phyloP scores from a whole-genome alignment of 2,113 vertebrate species.

The Aepyceros melampus region DNA sequence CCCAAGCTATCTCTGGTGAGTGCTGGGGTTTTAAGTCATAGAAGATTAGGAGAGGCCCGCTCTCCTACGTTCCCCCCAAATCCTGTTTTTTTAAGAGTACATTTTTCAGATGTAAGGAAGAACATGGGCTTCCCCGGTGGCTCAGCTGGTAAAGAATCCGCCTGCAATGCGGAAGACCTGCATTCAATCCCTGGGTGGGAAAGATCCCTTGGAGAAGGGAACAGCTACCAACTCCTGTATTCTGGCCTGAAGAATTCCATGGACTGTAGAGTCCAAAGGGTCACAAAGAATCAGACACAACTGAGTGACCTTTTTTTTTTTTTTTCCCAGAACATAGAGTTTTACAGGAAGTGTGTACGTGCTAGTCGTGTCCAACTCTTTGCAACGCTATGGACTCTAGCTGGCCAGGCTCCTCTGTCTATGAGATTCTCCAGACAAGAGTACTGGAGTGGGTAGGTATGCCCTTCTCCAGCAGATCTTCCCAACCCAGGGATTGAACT shows the following conservation, averaged over 20 bases:
- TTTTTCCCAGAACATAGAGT: not conserved
- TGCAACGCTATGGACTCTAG: not conserved
- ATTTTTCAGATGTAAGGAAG: not conserved
- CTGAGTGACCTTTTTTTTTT: not conserved
- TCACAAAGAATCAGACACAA: not conserved
- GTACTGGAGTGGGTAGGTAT: not conserved
- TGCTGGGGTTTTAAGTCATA: not conserved
- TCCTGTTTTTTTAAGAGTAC: not conserved
- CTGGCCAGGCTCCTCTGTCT: not conserved
- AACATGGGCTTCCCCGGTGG: not conserved
- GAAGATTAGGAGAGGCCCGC: not conserved
- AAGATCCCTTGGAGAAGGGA: not conserved
- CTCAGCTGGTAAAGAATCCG: not conserved
- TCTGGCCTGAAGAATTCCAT: not conserved
- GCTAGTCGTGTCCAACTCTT: not conserved
- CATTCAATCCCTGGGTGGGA: not conserved
- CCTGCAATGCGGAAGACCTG: not conserved
- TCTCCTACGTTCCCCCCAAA: not conserved
- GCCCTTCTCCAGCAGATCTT: not conserved
- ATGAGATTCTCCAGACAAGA: not conserved
- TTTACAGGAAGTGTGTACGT: not conserved
- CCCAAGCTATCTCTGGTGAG: not conserved
- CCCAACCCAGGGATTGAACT: not conserved
- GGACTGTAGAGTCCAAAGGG: not conserved
- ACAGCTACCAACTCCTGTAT: not conserved